These are phyloP conservation scores for Hybognathus amarus DNA, from an alignment of 2,797 vertebrate species.

Conservation along the genomic window DNA sequence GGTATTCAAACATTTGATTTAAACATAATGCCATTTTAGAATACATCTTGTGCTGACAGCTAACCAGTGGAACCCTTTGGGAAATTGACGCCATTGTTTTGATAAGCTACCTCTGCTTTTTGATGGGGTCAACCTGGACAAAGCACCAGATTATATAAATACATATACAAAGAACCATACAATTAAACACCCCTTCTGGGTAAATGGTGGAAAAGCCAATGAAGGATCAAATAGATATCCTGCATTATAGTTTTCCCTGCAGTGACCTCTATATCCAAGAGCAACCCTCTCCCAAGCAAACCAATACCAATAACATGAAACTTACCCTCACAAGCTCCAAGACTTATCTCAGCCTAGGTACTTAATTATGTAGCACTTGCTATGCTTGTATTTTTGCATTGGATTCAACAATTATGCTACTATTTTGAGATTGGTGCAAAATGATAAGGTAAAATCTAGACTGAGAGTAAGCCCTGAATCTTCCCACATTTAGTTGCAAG, in stretches of 20 bases:
- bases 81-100: slow-evolving; percentile 69
- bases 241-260: slow-evolving; percentile 66
- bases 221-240: slow-evolving; percentile 47
- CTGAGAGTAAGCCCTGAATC: slow-evolving; percentile 73
- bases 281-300: slow-evolving; percentile 59
- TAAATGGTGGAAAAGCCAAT: slow-evolving; percentile 59
- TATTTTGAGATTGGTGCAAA: neutral
- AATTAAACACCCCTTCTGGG: slow-evolving; percentile 7
- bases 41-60: neutral
- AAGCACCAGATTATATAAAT: slow-evolving; percentile 57
- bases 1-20: slow-evolving; percentile 10
- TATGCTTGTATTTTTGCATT: neutral
- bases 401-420: neutral
- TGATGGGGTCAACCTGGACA: slow-evolving; percentile 37
- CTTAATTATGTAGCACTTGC: neutral
- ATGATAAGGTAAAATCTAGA: slow-evolving; percentile 70
- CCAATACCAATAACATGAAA: slow-evolving; percentile 62
- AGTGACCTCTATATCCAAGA: slow-evolving; percentile 62
- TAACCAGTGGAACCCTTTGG: slow-evolving; percentile 65
- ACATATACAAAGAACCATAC: neutral
- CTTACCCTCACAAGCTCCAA: slow-evolving; percentile 65
- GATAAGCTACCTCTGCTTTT: slow-evolving; percentile 52
- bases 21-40: neutral
- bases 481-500: slow-evolving; percentile 35
- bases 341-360: slow-evolving; percentile 81